Conservation (phyloP, 1,140 invertebrate genomes). For the Agrilus planipennis region DNA sequence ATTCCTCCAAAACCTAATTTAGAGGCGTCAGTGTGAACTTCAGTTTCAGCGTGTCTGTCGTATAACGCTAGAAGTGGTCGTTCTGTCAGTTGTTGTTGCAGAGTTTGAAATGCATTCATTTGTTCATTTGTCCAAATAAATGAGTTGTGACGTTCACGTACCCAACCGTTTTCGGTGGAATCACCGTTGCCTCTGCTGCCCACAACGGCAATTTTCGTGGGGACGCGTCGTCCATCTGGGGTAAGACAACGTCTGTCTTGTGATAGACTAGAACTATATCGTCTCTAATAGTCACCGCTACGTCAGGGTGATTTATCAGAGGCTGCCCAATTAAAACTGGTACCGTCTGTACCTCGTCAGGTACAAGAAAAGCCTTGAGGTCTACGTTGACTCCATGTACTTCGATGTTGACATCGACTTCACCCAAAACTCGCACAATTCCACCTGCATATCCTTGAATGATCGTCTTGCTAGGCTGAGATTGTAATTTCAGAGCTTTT, state of each 20-base stretch:
- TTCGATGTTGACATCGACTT: not conserved
- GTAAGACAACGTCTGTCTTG: too few relatives aligned
- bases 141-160: too few relatives aligned
- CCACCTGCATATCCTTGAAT: conserved; percentile 6
- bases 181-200: too few relatives aligned
- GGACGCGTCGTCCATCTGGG: too few relatives aligned
- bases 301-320: too few relatives aligned
- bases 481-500: not conserved
- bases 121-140: conserved; percentile 14
- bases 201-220: too few relatives aligned
- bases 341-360: conserved; percentile 3
- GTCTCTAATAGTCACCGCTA: too few relatives aligned
- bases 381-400: conserved; percentile 2
- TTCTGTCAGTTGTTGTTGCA: conserved; percentile 16
- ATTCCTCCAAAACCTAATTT: conserved; percentile 19
- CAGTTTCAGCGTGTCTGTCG: conserved; percentile 17
- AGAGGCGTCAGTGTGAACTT: conserved; percentile 28
- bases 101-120: conserved; percentile 16
- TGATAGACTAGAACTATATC: too few relatives aligned
- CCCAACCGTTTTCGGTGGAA: not conserved
- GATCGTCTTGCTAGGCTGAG: not conserved
- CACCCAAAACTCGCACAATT: not conserved
- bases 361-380: conserved; percentile 3
- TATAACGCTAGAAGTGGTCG: conserved; percentile 26
- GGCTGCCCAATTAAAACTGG: too few relatives aligned